Evolutionary conservation across 2,113 vertebrate genomes (phyloP), one percentile per base, ranked within the genome.

Genomic region (Callospermophilus lateralis): DNA sequence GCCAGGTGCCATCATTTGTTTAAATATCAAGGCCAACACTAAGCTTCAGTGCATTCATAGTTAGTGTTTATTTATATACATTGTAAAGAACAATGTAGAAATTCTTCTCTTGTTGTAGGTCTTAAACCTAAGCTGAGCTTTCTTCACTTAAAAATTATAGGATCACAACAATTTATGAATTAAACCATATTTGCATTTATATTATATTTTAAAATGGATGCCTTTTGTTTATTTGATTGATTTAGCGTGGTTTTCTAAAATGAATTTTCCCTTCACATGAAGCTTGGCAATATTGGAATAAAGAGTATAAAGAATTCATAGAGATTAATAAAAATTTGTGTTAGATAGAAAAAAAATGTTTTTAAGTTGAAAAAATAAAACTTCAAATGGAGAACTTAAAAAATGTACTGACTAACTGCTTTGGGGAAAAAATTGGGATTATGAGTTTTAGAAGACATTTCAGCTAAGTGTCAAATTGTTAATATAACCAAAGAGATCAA

Each of bases 401-500:
- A 90, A 77, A 73, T 78, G 30, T 78, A 32, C 15, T 51, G 17
- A 73, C 4, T 58, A 81, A 34, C 12, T 85, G 19, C 1, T 93
- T 90, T 86, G 19, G 19, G 19, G 6, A 7, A 48, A 90, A 92
- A 93, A 10, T 39, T 73, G 61, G 30, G 13, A 84, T 95, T 91
- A 78, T 48, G 88, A n/a, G 74, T 78, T 93, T 87, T 91, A 74
- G 84, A 95, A 53, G 45, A 88, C 67, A 93, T 78, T 67, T 84
- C 67, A 84, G 3, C 42, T 65, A 79, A 93, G 10, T 61, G 34
- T 30, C 53, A 95, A 87, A 63, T 37, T 89, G 37, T 32, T 72
- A 70, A 88, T 24, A 37, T 3, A 74, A 22, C 3, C 17, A 72
- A 89, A 81, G n/a, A 95, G 39, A 87, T 55, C 39, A 63, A 68